Conservation (phyloP, 2,888 invertebrate genomes). For the Sericinus montela region DNA sequence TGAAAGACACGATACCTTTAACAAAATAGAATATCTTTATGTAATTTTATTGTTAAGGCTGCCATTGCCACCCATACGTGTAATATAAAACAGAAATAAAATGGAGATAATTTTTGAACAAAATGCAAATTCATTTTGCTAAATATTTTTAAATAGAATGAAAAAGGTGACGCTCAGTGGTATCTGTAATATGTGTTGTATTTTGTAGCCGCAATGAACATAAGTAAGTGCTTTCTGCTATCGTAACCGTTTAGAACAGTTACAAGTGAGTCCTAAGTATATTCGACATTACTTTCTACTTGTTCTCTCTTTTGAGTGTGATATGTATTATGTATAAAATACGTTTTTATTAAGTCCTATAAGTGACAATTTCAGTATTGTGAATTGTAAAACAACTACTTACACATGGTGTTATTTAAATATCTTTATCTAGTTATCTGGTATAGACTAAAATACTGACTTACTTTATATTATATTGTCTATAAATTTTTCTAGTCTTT, state of each 20-base stretch:
- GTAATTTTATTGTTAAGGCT: too few relatives aligned
- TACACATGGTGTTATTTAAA: background rate
- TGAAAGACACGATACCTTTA: background rate
- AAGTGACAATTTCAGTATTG: conserved; percentile 2
- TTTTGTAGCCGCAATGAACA: too few relatives aligned
- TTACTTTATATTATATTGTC: background rate
- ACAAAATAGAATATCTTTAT: background rate
- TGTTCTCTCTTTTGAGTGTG: conserved; percentile 31
- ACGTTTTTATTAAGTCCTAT: conserved; percentile 12
- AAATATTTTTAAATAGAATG: too few relatives aligned
- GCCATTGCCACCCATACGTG: too few relatives aligned
- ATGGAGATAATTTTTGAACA: too few relatives aligned
- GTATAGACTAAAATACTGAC: too few relatives aligned
- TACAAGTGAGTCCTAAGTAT: background rate
- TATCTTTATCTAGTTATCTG: too few relatives aligned
- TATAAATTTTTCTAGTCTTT: conserved; percentile 14
- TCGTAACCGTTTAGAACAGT: background rate
- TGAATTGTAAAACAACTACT: background rate
- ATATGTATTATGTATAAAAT: conserved; percentile 24
- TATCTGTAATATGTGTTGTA: too few relatives aligned
- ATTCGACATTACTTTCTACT: conserved; percentile 13
- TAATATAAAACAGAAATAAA: too few relatives aligned
- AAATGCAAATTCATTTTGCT: too few relatives aligned
- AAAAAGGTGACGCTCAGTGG: too few relatives aligned
- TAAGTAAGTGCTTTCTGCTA: too few relatives aligned